These are phyloP conservation scores for Steinernema feltiae DNA, from an alignment of 1,140 invertebrate genomes.

Conservation along the genomic window DNA sequence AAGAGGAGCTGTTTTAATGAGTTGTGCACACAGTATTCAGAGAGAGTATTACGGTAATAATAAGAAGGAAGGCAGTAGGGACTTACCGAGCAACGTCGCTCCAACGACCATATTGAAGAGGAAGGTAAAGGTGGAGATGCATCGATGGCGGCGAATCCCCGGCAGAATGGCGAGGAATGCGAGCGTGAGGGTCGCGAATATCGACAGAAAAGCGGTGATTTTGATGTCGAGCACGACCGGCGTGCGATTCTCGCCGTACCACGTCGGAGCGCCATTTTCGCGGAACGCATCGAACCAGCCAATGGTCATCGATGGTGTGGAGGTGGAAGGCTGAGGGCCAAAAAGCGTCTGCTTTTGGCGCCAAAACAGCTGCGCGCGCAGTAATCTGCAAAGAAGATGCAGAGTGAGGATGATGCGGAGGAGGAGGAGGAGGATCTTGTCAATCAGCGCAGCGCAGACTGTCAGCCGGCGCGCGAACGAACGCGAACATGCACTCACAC, in stretches of 20 bases:
- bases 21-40: no score
- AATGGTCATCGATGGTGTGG: conserved; percentile 10
- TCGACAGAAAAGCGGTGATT: conserved; percentile 30
- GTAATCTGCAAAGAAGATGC: neutral
- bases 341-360: conserved; percentile 3
- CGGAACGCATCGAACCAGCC: conserved; percentile 52
- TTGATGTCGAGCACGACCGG: conserved; percentile 46
- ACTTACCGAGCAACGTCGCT: conserved; percentile 37
- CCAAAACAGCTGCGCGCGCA: conserved; percentile 3
- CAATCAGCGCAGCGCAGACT: no score
- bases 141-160: conserved; percentile 38
- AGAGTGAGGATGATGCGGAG: neutral
- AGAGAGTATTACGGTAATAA: no score
- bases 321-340: neutral
- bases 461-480: neutral
- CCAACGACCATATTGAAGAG: conserved; percentile 46
- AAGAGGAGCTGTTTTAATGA: no score
- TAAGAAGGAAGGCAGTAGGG: neutral
- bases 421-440: neutral
- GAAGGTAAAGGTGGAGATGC: conserved; percentile 42
- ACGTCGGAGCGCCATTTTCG: conserved; percentile 51
- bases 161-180: conserved; percentile 50
- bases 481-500: neutral
- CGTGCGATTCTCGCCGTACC: conserved; percentile 49
- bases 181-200: conserved; percentile 41